Evolutionary conservation across 2,113 vertebrate species (phyloP), one percentile per base, ranked within the genome.

Genomic region (Cyanoramphus novaezelandiae): DNA sequence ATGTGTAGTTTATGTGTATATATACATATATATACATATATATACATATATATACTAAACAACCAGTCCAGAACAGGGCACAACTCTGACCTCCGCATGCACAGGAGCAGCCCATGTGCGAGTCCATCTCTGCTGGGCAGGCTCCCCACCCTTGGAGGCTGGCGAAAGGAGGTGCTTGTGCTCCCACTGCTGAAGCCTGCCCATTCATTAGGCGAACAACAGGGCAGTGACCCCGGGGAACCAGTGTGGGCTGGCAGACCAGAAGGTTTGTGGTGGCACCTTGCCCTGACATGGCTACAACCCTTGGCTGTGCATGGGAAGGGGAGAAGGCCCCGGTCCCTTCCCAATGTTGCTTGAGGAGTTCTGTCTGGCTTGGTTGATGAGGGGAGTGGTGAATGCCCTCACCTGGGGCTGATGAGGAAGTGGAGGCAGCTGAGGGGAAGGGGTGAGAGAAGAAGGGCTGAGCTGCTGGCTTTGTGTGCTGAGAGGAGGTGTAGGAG

Each of bases 21-120:
- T 8, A 53, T 33, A 2, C 18, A 20, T 9, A 57, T 20, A 33
- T 13, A 21, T 57, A 57, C n/a, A n/a, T 55, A 6, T 33, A 19
- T 8, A 53, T 33, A 2, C 18, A 20, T 9, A 57, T 20, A 33
- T 13, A 21, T 57, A 57, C n/a, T 9, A 2, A 92, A 13, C 59
- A 55, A 11, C 19, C 15, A 11, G 29, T 27, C 33, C 43, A 16
- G 72, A 83, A 0, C 28, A 35, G 27, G 39, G 29, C 19, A 17
- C 0, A 0, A 3, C 11, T 55, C 49, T 28, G 41, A 6, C 13
- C 31, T 41, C 13, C n/a, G 10, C 41, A 2, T 6, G 9, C 4
- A 4, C 28, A n/a, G 88, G 39, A 55, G 17, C 10, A 64, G 29
- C 21, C 37, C 8, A 31, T 0, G 2, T 1, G 11, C 8, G 60